Evolutionary conservation across 2,888 invertebrate species (phyloP).

Genomic region (Aelia acuminata): DNA sequence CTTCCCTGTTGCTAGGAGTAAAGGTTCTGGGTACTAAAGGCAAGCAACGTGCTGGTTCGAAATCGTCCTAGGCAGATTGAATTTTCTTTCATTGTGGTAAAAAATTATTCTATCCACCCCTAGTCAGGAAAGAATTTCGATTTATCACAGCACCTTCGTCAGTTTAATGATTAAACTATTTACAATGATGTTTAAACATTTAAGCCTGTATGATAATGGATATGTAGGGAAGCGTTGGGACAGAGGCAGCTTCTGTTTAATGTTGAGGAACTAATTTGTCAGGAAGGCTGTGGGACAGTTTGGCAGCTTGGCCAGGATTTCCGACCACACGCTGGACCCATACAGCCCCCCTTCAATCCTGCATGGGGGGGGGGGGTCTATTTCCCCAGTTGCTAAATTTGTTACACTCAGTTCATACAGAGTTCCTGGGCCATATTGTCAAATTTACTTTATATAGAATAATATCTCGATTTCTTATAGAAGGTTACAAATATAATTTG

Average conservation of each 20-base stretch:
- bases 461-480: neutral
- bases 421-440: neutral
- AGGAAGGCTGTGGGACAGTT: conserved; percentile 20
- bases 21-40: no score
- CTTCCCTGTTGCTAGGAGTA: no score
- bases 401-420: neutral
- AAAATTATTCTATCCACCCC: no score
- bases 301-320: conserved; percentile 26
- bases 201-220: neutral
- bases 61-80: no score
- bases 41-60: no score
- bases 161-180: no score
- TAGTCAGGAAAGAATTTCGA: no score
- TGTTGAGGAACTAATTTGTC: conserved; percentile 26
- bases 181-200: neutral
- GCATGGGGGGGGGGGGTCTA: no score
- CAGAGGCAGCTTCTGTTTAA: neutral
- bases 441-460: neutral
- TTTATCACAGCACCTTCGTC: no score
- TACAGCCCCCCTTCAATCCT: neutral
- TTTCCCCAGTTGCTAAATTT: neutral
- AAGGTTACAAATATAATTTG: no score
- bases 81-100: no score
- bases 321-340: conserved; percentile 8
- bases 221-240: neutral